These are phyloP conservation scores for Glyphotaelius pellucidus DNA, from an alignment of 2,888 invertebrate species.

Conservation along the genomic window DNA sequence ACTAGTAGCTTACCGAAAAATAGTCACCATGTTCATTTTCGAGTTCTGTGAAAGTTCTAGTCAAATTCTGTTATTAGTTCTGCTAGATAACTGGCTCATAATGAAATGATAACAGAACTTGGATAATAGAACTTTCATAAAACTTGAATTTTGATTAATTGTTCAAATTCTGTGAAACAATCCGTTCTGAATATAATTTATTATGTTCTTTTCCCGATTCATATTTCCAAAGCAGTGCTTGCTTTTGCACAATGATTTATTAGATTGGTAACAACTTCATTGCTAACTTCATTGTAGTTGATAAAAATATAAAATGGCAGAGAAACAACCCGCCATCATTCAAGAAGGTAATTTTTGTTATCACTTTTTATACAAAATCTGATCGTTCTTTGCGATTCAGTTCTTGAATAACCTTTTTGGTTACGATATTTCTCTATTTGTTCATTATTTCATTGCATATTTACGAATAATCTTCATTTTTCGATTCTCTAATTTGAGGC, in stretches of 20 bases:
- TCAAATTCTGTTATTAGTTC: no score
- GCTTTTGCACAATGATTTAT: background rate
- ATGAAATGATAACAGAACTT: no score
- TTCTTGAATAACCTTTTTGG: conserved; percentile 2
- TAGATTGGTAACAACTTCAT: conserved; percentile 40
- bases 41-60: no score
- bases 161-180: no score
- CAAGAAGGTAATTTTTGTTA: conserved; percentile 77
- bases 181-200: no score
- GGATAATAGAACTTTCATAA: no score
- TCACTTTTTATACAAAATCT: conserved; percentile 52
- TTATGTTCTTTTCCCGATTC: no score
- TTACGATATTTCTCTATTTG: conserved; percentile 23
- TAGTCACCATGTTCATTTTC: no score
- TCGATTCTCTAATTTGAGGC: conserved; percentile 58
- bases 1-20: no score
- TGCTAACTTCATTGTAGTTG: conserved; percentile 56
- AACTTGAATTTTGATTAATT: no score
- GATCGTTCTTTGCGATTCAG: conserved; percentile 13
- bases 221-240: background rate
- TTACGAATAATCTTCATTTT: conserved; percentile 44
- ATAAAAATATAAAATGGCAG: conserved; percentile 78
- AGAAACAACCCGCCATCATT: conserved; percentile 80
- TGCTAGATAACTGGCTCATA: no score
- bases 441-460: conserved; percentile 8